phyloP scores from a whole-genome alignment of 1,140 invertebrate genomes.

The Caenorhabditis inopinata region DNA sequence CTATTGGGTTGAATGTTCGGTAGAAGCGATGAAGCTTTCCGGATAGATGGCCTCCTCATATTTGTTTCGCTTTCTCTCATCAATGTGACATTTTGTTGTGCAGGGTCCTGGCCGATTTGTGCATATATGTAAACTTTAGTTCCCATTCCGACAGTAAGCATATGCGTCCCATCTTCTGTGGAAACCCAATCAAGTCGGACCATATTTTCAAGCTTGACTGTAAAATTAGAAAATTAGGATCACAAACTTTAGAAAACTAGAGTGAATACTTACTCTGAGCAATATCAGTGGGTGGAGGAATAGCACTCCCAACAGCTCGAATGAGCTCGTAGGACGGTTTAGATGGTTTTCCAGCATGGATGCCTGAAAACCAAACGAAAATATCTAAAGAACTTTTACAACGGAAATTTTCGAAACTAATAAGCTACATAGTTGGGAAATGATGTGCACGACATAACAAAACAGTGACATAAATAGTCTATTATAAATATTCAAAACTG shows the following conservation, averaged over 20 bases:
- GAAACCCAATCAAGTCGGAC: conserved; percentile 88
- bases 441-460: background rate
- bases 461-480: background rate
- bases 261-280: background rate
- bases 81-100: conserved; percentile 61
- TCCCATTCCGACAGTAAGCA: conserved; percentile 91
- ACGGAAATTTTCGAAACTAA: no score
- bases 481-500: background rate
- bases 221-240: background rate
- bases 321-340: conserved; percentile 38
- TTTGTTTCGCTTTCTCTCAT: conserved; percentile 63
- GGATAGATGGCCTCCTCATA: conserved; percentile 45
- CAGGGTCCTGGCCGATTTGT: conserved; percentile 67
- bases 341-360: conserved; percentile 10
- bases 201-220: conserved; percentile 39
- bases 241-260: background rate
- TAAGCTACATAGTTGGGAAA: background rate
- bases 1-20: conserved; percentile 47
- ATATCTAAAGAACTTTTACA: background rate
- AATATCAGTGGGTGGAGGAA: background rate
- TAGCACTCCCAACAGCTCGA: background rate
- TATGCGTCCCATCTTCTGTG: conserved; percentile 95
- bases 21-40: conserved; percentile 52
- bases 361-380: background rate
- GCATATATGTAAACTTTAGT: conserved; percentile 74